Evolutionary conservation across 2,113 vertebrate genomes (phyloP).

Genomic region (Illadopsis cleaveri): DNA sequence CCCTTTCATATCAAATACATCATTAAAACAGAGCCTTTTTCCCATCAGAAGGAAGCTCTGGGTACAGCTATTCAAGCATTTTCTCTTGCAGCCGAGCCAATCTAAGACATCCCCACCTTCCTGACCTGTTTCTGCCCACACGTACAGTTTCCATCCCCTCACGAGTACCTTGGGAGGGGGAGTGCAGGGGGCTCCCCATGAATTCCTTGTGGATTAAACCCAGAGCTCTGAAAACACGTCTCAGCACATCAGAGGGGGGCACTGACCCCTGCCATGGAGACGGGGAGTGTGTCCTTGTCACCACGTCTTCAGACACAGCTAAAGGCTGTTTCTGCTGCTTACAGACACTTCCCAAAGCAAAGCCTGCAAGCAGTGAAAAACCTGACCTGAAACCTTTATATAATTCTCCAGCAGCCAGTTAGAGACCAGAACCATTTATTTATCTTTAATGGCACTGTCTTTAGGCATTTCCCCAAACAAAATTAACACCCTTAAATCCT

Average conservation of each 20-base stretch:
- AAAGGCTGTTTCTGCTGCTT: neutral
- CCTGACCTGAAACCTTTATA: neutral
- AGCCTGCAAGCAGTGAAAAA: neutral
- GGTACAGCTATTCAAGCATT: neutral
- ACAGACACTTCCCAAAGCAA: neutral
- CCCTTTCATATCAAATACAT: conserved; percentile 54
- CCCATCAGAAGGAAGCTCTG: neutral
- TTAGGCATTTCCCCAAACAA: neutral
- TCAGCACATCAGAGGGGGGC: neutral
- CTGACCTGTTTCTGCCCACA: neutral
- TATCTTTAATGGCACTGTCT: neutral
- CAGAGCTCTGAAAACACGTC: neutral
- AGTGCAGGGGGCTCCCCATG: neutral
- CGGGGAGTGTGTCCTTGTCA: rapidly evolving
- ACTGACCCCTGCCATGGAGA: neutral
- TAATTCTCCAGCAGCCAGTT: neutral
- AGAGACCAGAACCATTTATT: neutral
- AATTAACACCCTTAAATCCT: conserved; percentile 32
- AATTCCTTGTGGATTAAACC: neutral
- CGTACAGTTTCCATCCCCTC: neutral
- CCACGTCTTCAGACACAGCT: neutral
- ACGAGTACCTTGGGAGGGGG: neutral
- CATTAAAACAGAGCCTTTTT: conserved; percentile 31
- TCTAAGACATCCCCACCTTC: neutral
- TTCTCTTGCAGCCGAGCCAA: neutral